Conservation (phyloP, 2,113 vertebrate genomes). For the Symphodus melops region DNA sequence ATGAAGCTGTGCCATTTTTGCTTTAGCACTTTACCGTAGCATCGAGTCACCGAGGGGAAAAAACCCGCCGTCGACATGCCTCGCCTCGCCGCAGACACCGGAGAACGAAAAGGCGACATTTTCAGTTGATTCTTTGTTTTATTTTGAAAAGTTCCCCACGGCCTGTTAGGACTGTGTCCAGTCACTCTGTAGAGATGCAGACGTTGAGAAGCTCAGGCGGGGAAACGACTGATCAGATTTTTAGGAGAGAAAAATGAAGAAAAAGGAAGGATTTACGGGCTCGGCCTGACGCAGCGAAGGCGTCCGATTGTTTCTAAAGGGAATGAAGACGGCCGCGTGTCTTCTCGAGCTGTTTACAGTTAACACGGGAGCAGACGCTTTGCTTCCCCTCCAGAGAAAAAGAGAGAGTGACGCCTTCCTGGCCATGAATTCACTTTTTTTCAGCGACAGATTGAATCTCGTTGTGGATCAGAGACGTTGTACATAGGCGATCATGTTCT, state of each 20-base stretch:
- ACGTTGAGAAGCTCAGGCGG: not conserved
- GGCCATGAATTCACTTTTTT: constrained; percentile 54
- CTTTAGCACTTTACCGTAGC: constrained; percentile 60
- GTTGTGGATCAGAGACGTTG: constrained; percentile 54
- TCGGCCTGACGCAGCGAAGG: constrained; percentile 4
- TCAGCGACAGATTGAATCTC: constrained; percentile 26
- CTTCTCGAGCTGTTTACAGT: constrained; percentile 62
- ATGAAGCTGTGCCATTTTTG: constrained; percentile 36
- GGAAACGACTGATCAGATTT: not conserved
- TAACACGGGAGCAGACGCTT: constrained; percentile 44
- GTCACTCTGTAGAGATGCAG: constrained; percentile 2
- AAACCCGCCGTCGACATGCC: not conserved
- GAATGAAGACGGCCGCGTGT: constrained; percentile 65
- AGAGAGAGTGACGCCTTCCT: constrained; percentile 67
- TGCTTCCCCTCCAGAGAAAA: constrained; percentile 37
- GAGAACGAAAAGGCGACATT: not conserved
- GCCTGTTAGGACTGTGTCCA: not conserved
- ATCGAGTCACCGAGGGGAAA: not conserved
- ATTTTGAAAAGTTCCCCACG: not conserved
- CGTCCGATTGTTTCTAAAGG: constrained; percentile 72
- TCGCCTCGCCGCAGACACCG: not conserved
- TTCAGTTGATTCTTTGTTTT: not conserved
- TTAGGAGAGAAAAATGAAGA: not conserved
- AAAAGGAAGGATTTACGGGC: not conserved
- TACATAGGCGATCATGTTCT: constrained; percentile 64